Evolutionary conservation across 1,140 invertebrate species (phyloP).

Genomic region (Drosophila hydei): DNA sequence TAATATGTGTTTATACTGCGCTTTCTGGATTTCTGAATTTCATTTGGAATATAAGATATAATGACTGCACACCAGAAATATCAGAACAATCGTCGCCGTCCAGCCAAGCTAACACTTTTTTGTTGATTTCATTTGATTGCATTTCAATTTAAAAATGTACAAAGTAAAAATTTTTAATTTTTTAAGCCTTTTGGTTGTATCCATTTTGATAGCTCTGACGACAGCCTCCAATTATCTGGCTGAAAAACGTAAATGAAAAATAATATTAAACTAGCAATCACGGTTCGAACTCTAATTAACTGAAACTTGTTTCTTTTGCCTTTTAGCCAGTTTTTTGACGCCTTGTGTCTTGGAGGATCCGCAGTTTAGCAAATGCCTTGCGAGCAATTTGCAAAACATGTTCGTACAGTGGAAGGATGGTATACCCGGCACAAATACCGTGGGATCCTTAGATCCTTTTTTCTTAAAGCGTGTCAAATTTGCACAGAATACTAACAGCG

Average conservation of each 20-base stretch:
- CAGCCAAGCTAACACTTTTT: conserved; percentile 27
- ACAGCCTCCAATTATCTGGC: conserved; percentile 50
- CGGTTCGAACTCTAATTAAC: neutral
- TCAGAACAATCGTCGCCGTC: conserved; percentile 45
- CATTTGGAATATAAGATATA: conserved; percentile 60
- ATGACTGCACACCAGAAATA: conserved; percentile 14
- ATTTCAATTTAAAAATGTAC: conserved; percentile 34
- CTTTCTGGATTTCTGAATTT: conserved; percentile 45
- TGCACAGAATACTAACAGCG: conserved; percentile 39
- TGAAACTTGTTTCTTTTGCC: neutral
- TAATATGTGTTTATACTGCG: conserved; percentile 24
- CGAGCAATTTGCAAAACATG: conserved; percentile 50
- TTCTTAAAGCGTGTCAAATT: conserved; percentile 61
- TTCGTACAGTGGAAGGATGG: conserved; percentile 69
- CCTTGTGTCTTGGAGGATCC: conserved; percentile 56
- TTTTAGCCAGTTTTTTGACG: conserved; percentile 55
- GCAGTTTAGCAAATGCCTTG: conserved; percentile 50
- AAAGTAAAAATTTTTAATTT: conserved; percentile 25
- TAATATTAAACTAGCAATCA: neutral
- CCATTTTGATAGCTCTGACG: neutral
- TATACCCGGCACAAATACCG: conserved; percentile 53
- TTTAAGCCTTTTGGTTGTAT: conserved; percentile 30
- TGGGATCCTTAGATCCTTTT: conserved; percentile 58
- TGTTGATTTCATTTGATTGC: neutral
- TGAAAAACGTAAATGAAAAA: conserved; percentile 55